These are phyloP conservation scores for Neoascia interrupta DNA, from an alignment of 2,888 invertebrate species.

Conservation along the genomic window DNA sequence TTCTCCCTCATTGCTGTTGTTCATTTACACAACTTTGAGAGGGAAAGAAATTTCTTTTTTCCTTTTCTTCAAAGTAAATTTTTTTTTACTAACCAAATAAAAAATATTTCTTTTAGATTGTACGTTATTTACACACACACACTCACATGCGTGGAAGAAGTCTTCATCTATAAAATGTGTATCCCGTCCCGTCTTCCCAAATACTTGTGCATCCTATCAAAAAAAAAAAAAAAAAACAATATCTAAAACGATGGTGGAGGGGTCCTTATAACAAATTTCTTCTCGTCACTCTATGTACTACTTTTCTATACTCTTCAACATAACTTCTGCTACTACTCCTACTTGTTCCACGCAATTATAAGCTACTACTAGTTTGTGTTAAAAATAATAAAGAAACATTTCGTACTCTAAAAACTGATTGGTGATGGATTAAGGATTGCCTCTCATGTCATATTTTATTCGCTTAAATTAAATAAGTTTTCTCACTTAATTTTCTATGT, in stretches of 20 bases:
- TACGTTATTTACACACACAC: conserved; percentile 62
- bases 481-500: conserved; percentile 44
- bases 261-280: conserved; percentile 28
- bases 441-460: conserved; percentile 53
- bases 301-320: conserved; percentile 24
- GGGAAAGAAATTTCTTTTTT: conserved; percentile 16
- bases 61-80: background rate
- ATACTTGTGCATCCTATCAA: conserved; percentile 42
- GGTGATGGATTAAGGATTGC: conserved; percentile 63
- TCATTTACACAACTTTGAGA: too few species aligned
- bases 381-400: conserved; percentile 24
- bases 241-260: conserved; percentile 53
- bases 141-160: conserved; percentile 56
- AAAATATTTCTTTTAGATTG: conserved; percentile 69
- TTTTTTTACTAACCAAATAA: conserved; percentile 66
- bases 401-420: conserved; percentile 13
- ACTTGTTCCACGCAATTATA: conserved; percentile 10
- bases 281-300: conserved; percentile 33
- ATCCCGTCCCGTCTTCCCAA: conserved; percentile 56
- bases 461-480: conserved; percentile 45
- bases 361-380: conserved; percentile 28
- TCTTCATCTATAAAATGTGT: conserved; percentile 62
- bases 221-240: conserved; percentile 4
- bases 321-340: conserved; percentile 23
- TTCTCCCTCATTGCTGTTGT: conserved; percentile 5